Evolutionary conservation across 2,797 vertebrate genomes (phyloP).

Genomic region (Catamblyrhynchus diadema): DNA sequence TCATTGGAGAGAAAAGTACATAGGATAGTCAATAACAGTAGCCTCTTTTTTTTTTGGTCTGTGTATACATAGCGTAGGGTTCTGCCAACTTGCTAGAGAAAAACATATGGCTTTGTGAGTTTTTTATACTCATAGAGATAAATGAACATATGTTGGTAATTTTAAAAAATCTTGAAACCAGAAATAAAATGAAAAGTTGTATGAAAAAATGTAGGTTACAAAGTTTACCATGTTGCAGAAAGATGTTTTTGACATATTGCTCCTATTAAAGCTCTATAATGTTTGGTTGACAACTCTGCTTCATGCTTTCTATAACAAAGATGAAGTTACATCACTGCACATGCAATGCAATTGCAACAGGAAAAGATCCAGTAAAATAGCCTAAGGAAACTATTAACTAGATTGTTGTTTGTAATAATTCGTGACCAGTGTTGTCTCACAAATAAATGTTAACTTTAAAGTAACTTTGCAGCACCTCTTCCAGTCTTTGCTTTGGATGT

Average conservation of each 20-base stretch:
- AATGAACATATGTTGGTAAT: neutral
- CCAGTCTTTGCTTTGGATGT: neutral
- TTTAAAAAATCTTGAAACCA: neutral
- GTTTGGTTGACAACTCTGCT: neutral
- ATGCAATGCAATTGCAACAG: neutral
- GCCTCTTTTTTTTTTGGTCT: neutral
- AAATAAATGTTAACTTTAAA: neutral
- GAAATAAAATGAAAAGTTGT: conserved; percentile 5
- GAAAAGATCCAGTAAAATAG: neutral
- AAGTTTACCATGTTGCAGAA: neutral
- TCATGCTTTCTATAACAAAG: neutral
- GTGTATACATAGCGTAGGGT: neutral
- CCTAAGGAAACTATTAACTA: neutral
- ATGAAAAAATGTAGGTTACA: neutral
- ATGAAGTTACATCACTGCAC: neutral
- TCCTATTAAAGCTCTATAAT: conserved; percentile 2
- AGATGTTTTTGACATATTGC: neutral
- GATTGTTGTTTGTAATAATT: neutral
- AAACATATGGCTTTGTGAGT: neutral
- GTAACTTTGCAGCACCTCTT: neutral
- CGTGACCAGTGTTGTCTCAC: neutral
- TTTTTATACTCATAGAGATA: neutral
- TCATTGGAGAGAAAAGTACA: neutral
- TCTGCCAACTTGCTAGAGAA: neutral
- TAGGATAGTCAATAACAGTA: neutral